Evolutionary conservation across 1,140 invertebrate species (phyloP), one percentile per base, ranked within the genome.

Genomic region (Pseudachorutes palmiensis): DNA sequence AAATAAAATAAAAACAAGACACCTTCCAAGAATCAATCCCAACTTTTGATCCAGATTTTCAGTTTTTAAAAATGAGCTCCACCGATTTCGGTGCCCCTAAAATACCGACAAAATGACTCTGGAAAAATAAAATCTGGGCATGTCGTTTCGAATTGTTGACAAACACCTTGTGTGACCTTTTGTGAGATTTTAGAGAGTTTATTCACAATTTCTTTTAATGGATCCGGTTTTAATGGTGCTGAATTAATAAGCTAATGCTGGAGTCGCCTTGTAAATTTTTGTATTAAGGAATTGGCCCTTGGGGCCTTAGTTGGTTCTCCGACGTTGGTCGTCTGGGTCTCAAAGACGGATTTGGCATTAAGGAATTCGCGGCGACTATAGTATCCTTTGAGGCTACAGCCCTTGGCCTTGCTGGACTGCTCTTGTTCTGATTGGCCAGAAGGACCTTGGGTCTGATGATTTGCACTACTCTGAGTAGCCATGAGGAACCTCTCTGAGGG

Each of bases 201-300:
- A n/a, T n/a, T n/a, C n/a, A n/a, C n/a, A n/a, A n/a, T n/a, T n/a
- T n/a, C n/a, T n/a, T n/a, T n/a, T n/a, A n/a, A n/a, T n/a, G n/a
- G n/a, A n/a, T n/a, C n/a, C n/a, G n/a, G n/a, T n/a, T n/a, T n/a
- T n/a, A n/a, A n/a, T n/a, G 79, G 86, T 49, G 87, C 89, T 76
- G 87, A 89, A 75, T 89, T 80, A 70, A 87, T 89, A 75, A 88
- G 66, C 88, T 91, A 62, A 91, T 88, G 16, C 89, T 88, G 3
- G 88, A 90, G 77, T 91, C 88, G 75, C 88, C 89, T 41, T 88
- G 89, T 77, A 60, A 64, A 70, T 64, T 68, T 31, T 70, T 60
- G 30, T 55, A 33, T 41, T 30, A 3, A n/a, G 58, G 51, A 19
- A 16, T 32, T 26, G 33, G 22, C 24, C 24, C 62, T 1, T n/a